phyloP scores from a whole-genome alignment of 2,888 invertebrate genomes.

The Molorchus minor region DNA sequence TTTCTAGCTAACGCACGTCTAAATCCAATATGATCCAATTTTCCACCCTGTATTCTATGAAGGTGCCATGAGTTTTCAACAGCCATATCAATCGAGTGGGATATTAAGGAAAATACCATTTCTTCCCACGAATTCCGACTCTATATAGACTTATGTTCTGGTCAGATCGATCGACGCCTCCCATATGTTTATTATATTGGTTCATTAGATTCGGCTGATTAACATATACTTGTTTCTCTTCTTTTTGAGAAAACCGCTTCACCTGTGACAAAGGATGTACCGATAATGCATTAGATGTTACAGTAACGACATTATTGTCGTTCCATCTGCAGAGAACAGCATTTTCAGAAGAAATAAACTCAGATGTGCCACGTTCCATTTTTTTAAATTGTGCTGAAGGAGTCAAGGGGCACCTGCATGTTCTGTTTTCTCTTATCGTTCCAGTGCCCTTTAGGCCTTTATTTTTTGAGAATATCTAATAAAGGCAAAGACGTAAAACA shows the following conservation, averaged over 20 bases:
- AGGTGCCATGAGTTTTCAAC: slow-evolving; percentile 46
- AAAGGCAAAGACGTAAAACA: slow-evolving; percentile 7
- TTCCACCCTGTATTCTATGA: slow-evolving; percentile 37
- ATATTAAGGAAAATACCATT: slow-evolving; percentile 47
- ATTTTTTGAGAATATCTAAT: neutral
- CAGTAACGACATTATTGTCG: neutral
- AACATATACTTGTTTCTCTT: neutral
- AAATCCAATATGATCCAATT: slow-evolving; percentile 44
- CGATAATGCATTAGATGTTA: neutral
- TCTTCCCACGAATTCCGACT: slow-evolving; percentile 44
- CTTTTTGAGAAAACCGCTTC: too few species aligned
- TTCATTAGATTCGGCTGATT: neutral
- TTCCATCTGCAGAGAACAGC: neutral
- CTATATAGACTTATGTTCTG: neutral
- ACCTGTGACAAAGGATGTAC: neutral
- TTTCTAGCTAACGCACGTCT: slow-evolving; percentile 32
- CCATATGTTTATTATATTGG: neutral
- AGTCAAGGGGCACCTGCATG: slow-evolving; percentile 5
- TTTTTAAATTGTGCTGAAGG: neutral
- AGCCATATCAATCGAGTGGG: slow-evolving; percentile 41
- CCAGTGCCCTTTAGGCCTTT: too few species aligned
- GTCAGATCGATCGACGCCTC: neutral
- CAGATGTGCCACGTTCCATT: neutral
- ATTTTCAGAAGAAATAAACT: neutral
- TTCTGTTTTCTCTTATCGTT: too few species aligned